A percentile compares a stretch with the other conserved stretches of the same genome.
phyloP scores from a whole-genome alignment of 2,797 vertebrate genomes.

The Alectoris magna region DNA sequence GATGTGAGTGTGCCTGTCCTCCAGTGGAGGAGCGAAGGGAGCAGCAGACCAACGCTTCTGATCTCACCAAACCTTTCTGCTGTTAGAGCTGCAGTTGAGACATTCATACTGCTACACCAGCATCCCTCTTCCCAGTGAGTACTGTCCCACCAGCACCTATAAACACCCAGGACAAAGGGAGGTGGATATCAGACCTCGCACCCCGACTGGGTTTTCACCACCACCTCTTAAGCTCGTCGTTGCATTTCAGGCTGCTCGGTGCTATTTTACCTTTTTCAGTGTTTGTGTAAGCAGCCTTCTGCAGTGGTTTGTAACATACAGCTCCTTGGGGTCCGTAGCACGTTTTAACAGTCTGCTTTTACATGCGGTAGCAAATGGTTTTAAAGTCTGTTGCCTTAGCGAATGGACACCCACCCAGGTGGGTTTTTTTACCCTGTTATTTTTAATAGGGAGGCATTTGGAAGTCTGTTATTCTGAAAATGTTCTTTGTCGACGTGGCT shows the following conservation, averaged over 20 bases:
- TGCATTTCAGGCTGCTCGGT: conserved; percentile 39
- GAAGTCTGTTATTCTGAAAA: neutral
- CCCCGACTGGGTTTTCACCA: neutral
- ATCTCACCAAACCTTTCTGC: neutral
- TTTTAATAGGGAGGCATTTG: neutral
- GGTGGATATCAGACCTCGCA: rapidly evolving
- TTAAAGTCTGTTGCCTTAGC: neutral
- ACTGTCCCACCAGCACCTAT: neutral
- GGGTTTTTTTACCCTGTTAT: neutral
- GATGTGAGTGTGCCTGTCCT: neutral
- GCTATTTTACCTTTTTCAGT: neutral
- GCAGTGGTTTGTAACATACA: neutral
- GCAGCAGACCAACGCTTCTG: neutral
- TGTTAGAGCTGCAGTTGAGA: neutral
- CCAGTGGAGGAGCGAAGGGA: neutral
- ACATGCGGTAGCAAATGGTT: neutral
- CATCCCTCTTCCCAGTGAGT: neutral
- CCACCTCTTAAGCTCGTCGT: neutral
- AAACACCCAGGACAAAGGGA: neutral
- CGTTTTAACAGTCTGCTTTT: neutral
- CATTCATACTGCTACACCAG: neutral
- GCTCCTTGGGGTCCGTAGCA: neutral
- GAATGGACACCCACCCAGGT: neutral
- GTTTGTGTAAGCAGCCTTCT: neutral
- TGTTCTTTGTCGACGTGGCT: neutral